These are phyloP conservation scores for Mythimna vitellina DNA, from an alignment of 2,888 invertebrate genomes.

Conservation along the genomic window DNA sequence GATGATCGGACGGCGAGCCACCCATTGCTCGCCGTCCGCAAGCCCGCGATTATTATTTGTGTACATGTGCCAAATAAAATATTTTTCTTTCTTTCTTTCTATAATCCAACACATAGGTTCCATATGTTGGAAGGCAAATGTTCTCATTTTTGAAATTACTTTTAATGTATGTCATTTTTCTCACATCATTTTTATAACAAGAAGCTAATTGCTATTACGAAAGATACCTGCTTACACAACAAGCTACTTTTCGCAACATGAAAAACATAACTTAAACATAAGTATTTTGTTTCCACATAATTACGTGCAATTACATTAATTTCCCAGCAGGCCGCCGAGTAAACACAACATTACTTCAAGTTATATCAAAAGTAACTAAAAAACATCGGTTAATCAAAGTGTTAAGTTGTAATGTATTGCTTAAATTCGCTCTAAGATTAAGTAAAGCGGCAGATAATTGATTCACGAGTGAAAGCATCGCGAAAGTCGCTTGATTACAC, in stretches of 20 bases:
- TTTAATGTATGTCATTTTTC: background rate
- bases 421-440: slow-evolving; percentile 67
- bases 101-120: background rate
- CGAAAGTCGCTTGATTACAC: slow-evolving; percentile 69
- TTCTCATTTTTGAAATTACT: background rate
- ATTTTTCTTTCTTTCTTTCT: too few species aligned
- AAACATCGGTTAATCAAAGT: slow-evolving; percentile 50
- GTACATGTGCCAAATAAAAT: too few species aligned
- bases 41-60: too few species aligned
- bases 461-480: slow-evolving; percentile 72
- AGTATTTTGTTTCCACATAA: slow-evolving; percentile 46
- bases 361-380: slow-evolving; percentile 42
- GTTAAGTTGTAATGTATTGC: slow-evolving; percentile 29
- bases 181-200: background rate
- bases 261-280: slow-evolving; percentile 21
- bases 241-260: background rate
- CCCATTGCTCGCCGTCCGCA: too few species aligned
- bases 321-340: slow-evolving; percentile 46
- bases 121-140: too few species aligned
- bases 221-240: background rate
- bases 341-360: slow-evolving; percentile 36
- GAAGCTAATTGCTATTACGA: background rate
- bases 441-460: slow-evolving; percentile 68
- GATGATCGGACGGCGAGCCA: too few species aligned
- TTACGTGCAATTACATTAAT: slow-evolving; percentile 50